Evolutionary conservation across 2,113 vertebrate species (phyloP), one percentile per base, ranked within the genome.

Genomic region (Trachemys scripta): DNA sequence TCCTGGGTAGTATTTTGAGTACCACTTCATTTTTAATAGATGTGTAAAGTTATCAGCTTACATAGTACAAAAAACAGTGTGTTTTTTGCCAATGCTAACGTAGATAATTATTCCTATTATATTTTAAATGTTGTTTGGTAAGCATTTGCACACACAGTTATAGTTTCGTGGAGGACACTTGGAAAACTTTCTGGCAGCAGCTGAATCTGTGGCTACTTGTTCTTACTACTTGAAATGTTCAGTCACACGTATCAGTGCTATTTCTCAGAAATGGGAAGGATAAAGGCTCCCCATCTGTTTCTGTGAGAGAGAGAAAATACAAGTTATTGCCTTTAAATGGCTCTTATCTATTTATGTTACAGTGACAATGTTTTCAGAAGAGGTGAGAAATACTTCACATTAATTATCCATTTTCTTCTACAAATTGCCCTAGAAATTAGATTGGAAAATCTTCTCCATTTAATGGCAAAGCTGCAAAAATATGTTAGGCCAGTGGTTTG

Each of bases 391-490:
- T 92, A 91, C 53, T 93, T 54, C 54, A 69, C 81, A 82, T 93
- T 96, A 96, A 97, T 97, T 97, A 85, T 14, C 50, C 87, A 88
- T 96, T 97, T 97, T 96, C 89, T 96, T 90, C 89, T 50, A 96
- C 65, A 80, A 83, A 96, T 88, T 50, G 86, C 69, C 85, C 92
- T 88, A 93, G 57, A 95, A 96, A 96, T 94, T 81, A 88, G 81
- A 51, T 59, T 90, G n/a, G 87, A 93, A 80, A 96, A 91, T 95
- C 27, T 62, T 93, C 72, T 91, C 62, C 82, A 42, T 94, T 97
- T 93, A 97, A 92, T 90, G 78, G 72, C 35, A 94, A 93, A 89
- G 47, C 88, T 94, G 75, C 35, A 95, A 93, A 96, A 94, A 82
- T 7, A 84, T 87, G 84, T 95, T 87, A 92, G 35, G 53, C 88